Base-by-base conservation (phyloP, 2,888 invertebrate genomes). In the Fissipunctia ypsillon region DNA sequence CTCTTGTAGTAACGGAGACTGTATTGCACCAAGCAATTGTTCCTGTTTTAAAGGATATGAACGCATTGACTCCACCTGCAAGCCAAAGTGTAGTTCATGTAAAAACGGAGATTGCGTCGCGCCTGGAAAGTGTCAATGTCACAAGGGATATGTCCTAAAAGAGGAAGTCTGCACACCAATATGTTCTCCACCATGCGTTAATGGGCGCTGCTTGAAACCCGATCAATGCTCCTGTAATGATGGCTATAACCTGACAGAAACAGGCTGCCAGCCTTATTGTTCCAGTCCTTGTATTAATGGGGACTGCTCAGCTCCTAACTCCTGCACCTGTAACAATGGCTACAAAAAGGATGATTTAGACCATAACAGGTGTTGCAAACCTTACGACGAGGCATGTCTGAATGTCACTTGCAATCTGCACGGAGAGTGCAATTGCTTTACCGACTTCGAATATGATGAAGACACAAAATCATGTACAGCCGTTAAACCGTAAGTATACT, bases 301-400 rank as follows among this genome's bases (percentile, higher is more conserved):
- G 1, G 73, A 84, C 9, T 96, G 96, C 75, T 84, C 87, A 2
- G 90, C 89, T 0, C 96, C 96, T 0, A 88, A 95, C 0, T 87
- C 82, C 10, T 91, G 92, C 63, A 73, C 76, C 9, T 92, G 91
- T 45, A 43, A 81, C 1, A 60, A 72, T 3, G 91, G 89, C 0
- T 92, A 87, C 60, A 28, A 12, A 6, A 77, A 75, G 56, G 85
- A 89, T n/a, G 73, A 67, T 1, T 80, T 78, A 1, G 48, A 84
- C 3, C 77, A 86, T 0, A 84, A 80, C 2, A 65, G 83, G 6
- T 94, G 94, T 76, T 80, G 80, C 50, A 92, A 91, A 38, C 86
- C 88, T 22, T 94, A 94, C 56, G 64, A 74, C 2, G 35, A 14
- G 6, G 74, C 77, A 7, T 94, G 94, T 74, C 69, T 78, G 3